Evolutionary conservation across 2,888 invertebrate genomes (phyloP).

Genomic region (Ptychoptera albimana): DNA sequence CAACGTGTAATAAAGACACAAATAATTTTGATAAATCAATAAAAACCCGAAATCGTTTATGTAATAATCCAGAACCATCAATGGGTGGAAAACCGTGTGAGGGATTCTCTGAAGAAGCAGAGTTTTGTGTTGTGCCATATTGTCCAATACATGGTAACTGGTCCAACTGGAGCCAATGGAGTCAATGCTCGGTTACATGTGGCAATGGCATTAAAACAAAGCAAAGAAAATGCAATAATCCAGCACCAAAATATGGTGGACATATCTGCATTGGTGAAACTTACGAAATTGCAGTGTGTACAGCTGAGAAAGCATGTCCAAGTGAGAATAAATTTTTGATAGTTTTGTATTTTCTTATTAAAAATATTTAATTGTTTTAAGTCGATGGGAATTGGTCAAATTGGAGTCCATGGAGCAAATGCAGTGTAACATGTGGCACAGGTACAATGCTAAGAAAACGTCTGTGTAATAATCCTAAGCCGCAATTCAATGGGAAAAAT

Average conservation of each 20-base stretch:
- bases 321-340: not conserved
- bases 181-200: conserved; percentile 22
- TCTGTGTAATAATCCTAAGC: conserved; percentile 22
- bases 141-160: conserved; percentile 32
- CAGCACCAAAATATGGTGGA: conserved; percentile 25
- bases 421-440: conserved; percentile 24
- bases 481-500: conserved; percentile 25
- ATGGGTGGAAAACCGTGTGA: conserved; percentile 28
- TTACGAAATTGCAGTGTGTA: conserved; percentile 7
- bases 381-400: conserved; percentile 18
- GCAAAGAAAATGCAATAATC: conserved; percentile 18
- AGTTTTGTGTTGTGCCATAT: conserved; percentile 24
- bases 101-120: conserved; percentile 25
- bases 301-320: not conserved
- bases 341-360: not conserved
- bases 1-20: not conserved
- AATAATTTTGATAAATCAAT: conserved; percentile 16
- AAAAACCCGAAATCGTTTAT: conserved; percentile 25
- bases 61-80: conserved; percentile 27
- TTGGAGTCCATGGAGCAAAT: conserved; percentile 25
- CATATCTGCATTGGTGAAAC: conserved; percentile 20
- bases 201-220: conserved; percentile 19
- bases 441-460: conserved; percentile 19
- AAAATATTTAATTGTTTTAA: not conserved
- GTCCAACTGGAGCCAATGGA: conserved; percentile 24